These are phyloP conservation scores for Atherinosoma microstoma DNA, from an alignment of 2,797 vertebrate species.

Conservation along the genomic window DNA sequence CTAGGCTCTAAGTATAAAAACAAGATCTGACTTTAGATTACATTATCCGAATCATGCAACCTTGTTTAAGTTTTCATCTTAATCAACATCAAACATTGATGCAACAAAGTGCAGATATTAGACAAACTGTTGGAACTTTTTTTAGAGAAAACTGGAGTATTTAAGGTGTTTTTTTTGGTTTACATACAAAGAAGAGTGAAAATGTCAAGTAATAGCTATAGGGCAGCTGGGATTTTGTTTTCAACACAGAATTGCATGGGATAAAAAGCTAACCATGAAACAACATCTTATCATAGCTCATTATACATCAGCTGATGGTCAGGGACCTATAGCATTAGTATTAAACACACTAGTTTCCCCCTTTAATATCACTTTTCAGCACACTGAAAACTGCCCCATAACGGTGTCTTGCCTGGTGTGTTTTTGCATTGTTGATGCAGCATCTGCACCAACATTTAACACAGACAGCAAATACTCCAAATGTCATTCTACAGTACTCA, in stretches of 20 bases:
- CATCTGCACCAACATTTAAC: background rate
- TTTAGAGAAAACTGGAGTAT: background rate
- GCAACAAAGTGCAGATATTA: background rate
- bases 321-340: background rate
- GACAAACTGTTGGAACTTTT: background rate
- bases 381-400: background rate
- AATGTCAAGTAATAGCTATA: background rate
- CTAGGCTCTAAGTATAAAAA: slow-evolving; percentile 34
- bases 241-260: background rate
- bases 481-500: background rate
- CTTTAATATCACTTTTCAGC: background rate
- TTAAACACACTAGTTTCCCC: background rate
- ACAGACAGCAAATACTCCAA: background rate
- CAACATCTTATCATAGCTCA: background rate
- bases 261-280: background rate
- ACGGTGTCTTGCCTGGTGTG: background rate
- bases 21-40: slow-evolving; percentile 26
- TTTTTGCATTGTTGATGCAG: background rate
- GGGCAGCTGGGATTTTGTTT: background rate
- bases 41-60: slow-evolving; percentile 35
- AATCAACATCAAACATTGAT: background rate
- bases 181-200: background rate
- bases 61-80: slow-evolving; percentile 21
- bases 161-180: slow-evolving; percentile 1
- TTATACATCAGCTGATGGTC: background rate